phyloP scores from a whole-genome alignment of 2,113 vertebrate genomes.

The Globicephala melas region DNA sequence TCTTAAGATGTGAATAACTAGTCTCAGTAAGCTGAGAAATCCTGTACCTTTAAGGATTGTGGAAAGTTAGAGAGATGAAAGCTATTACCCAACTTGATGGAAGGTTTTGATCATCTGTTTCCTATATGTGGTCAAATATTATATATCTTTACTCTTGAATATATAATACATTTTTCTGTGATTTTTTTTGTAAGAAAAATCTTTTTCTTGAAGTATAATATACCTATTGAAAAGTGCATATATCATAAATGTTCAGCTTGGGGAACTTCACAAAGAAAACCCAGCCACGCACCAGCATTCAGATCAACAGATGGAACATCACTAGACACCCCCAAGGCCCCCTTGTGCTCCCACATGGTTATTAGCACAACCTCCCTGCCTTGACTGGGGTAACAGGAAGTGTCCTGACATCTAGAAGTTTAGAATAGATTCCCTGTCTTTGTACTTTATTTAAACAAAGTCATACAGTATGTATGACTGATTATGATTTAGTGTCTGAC shows the following conservation, averaged over 20 bases:
- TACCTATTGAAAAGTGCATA: neutral
- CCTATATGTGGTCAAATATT: neutral
- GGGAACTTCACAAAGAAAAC: neutral
- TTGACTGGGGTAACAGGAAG: neutral
- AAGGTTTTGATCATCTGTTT: neutral
- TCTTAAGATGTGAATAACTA: neutral
- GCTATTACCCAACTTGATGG: neutral
- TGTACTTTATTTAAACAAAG: neutral
- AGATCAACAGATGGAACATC: neutral
- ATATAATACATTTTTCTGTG: neutral
- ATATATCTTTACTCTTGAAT: neutral
- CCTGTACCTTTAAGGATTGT: neutral
- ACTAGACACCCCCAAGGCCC: neutral
- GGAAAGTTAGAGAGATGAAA: neutral
- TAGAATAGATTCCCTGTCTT: neutral
- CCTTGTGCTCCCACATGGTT: neutral
- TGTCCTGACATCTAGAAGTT: neutral
- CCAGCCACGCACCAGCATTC: neutral
- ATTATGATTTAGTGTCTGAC: neutral
- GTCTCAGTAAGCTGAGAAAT: neutral
- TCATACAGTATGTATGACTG: neutral
- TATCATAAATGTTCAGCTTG: neutral
- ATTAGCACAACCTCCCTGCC: neutral
- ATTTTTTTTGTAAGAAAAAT: neutral
- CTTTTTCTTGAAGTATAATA: neutral